These are phyloP conservation scores for Megaceryle maxima DNA, from an alignment of 2,113 vertebrate species.

Conservation along the genomic window DNA sequence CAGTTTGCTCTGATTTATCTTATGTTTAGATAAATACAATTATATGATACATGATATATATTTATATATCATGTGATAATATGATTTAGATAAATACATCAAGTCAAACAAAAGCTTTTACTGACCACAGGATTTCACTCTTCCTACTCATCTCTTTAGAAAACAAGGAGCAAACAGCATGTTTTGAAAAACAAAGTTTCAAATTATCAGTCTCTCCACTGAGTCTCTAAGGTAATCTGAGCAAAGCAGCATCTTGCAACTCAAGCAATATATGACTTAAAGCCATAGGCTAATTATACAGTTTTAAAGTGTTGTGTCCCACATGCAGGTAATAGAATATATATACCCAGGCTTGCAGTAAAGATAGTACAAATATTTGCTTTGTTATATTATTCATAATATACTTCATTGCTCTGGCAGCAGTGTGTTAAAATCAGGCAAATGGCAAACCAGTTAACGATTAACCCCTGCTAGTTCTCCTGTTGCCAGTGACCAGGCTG, in stretches of 20 bases:
- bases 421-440: conserved; percentile 14
- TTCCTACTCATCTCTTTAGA: neutral
- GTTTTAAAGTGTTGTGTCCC: neutral
- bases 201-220: neutral
- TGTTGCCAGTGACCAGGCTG: neutral
- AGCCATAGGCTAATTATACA: neutral
- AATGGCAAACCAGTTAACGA: conserved; percentile 21
- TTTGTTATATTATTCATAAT: neutral
- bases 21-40: neutral
- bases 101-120: neutral
- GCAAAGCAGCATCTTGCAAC: neutral
- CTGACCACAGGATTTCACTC: neutral
- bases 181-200: conserved; percentile 8
- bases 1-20: neutral
- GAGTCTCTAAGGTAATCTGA: neutral
- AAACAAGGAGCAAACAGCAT: neutral
- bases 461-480: conserved; percentile 17
- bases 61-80: no score
- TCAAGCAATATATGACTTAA: neutral
- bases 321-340: neutral
- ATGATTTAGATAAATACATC: neutral
- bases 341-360: neutral
- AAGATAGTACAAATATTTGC: conserved; percentile 27
- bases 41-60: neutral
- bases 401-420: conserved; percentile 5